Evolutionary conservation across 64 coral and sea anemone species (phyloP).

Genomic region (Dendrophyllia cribrosa): DNA sequence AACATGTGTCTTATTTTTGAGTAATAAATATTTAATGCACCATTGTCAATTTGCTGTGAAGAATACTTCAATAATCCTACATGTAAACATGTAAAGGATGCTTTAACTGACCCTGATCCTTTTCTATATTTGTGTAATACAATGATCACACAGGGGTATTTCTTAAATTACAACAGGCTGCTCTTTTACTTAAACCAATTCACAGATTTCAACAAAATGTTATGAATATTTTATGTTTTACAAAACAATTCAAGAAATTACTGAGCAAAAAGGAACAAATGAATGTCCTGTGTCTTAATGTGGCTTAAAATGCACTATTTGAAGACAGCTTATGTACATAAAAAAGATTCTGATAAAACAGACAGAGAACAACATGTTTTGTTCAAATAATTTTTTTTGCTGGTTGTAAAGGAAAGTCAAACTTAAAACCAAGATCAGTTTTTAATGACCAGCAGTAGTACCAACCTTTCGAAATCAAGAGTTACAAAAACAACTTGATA

Average conservation of each 20-base stretch:
- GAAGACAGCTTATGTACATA: no score
- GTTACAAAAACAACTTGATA: neutral
- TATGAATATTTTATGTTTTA: constrained; percentile 42
- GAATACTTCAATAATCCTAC: neutral
- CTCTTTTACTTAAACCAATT: constrained; percentile 7
- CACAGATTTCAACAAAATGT: neutral
- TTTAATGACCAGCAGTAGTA: neutral
- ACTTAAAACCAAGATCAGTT: neutral
- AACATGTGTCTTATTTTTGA: constrained; percentile 40
- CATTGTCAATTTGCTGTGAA: neutral
- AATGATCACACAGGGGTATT: neutral
- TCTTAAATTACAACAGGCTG: neutral
- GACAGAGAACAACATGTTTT: no score
- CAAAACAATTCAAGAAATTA: neutral
- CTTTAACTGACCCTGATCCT: neutral
- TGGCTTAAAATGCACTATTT: no score
- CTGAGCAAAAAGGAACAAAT: constrained; percentile 18
- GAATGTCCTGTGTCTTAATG: neutral
- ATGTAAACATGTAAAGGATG: neutral
- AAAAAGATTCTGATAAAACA: no score
- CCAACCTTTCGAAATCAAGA: neutral
- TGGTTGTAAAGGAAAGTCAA: neutral
- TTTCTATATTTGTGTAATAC: neutral
- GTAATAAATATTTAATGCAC: constrained; percentile 28
- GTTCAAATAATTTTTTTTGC: no score